These are phyloP conservation scores for Myiozetetes cayanensis DNA, from an alignment of 2,113 vertebrate species.

Conservation along the genomic window DNA sequence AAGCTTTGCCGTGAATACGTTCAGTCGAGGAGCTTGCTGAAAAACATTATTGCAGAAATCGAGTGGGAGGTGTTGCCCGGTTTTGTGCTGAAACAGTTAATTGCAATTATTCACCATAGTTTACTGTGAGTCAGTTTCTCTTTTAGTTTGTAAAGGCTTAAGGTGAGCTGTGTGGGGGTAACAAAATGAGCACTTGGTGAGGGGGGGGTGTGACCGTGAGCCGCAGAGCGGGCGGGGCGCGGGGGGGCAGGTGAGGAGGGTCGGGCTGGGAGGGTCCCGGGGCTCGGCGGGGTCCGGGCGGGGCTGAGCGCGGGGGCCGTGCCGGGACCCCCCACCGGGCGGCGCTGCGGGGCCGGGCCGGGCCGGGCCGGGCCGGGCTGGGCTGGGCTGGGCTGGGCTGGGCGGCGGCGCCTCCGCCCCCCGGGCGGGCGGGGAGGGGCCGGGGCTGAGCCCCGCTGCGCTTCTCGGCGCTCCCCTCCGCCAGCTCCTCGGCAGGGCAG, in stretches of 20 bases:
- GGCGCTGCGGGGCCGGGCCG: not conserved
- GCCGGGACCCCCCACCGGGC: not conserved
- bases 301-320: no score
- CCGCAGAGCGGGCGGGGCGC: not conserved
- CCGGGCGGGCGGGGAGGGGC: no score
- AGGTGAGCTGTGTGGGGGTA: not conserved
- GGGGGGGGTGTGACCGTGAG: not conserved
- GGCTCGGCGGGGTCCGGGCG: no score
- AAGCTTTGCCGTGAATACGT: not conserved
- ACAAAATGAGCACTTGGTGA: not conserved
- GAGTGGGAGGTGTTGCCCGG: rapidly evolving
- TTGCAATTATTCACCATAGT: not conserved
- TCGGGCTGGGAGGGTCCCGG: no score
- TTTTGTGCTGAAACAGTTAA: not conserved
- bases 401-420: not conserved
- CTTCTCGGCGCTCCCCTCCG: not conserved
- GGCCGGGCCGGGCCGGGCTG: no score
- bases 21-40: not conserved
- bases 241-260: not conserved
- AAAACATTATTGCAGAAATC: not conserved
- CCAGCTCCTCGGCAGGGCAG: not conserved
- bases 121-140: not conserved
- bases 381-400: no score
- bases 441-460: not conserved
- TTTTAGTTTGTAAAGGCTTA: not conserved